Evolutionary conservation across 2,113 vertebrate species (phyloP).

Genomic region (Orycteropus afer): DNA sequence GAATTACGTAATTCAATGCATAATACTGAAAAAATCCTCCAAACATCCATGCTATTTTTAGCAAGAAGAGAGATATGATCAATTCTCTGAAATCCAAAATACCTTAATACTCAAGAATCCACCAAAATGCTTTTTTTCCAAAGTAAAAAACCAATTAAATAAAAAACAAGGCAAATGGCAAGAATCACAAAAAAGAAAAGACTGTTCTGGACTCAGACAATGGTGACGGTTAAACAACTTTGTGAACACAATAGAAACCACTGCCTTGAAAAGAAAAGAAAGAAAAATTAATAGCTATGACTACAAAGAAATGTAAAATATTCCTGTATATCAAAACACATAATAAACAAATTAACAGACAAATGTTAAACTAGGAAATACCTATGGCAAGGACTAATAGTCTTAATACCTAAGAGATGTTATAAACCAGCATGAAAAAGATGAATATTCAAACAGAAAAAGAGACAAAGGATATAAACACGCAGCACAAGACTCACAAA

Average conservation of each 20-base stretch:
- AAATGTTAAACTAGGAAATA: slow-evolving; percentile 31
- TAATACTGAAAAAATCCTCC: slow-evolving; percentile 18
- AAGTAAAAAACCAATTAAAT: not conserved
- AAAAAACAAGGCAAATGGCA: not conserved
- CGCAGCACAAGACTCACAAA: not conserved
- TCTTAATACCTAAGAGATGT: not conserved
- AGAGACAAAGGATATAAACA: not conserved
- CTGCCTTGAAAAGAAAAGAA: not conserved
- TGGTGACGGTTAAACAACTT: not conserved
- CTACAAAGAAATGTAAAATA: slow-evolving; percentile 42
- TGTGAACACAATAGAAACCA: slow-evolving; percentile 24
- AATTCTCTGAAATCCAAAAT: slow-evolving; percentile 59
- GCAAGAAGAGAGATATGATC: slow-evolving; percentile 11
- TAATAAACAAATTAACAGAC: slow-evolving; percentile 14
- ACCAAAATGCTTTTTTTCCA: not conserved
- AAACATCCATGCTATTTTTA: slow-evolving; percentile 48
- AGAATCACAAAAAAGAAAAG: slow-evolving; percentile 38
- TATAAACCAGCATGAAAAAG: slow-evolving; percentile 42
- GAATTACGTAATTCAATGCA: slow-evolving; percentile 51
- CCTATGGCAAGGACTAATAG: not conserved
- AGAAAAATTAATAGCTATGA: not conserved
- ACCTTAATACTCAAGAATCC: slow-evolving; percentile 41
- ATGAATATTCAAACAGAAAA: not conserved
- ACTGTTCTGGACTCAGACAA: slow-evolving; percentile 29
- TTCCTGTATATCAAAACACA: not conserved